These are phyloP conservation scores for Aphaenogaster rudis DNA, from an alignment of 1,140 invertebrate species.

Conservation along the genomic window DNA sequence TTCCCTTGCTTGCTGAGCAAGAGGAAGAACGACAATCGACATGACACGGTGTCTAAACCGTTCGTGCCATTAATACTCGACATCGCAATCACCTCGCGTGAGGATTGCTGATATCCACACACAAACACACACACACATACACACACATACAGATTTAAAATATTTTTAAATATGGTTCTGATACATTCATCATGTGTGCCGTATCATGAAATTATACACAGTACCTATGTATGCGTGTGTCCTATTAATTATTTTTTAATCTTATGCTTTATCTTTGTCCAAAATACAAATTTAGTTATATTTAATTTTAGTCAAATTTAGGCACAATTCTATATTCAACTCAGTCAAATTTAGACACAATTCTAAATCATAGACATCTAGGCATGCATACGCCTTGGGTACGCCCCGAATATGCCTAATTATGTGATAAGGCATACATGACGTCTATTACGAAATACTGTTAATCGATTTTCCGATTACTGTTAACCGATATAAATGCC, in stretches of 20 bases:
- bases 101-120: slow-evolving; percentile 41
- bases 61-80: background rate
- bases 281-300: background rate
- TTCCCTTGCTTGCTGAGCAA: slow-evolving; percentile 70
- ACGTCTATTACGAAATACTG: background rate
- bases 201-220: slow-evolving; percentile 26
- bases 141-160: slow-evolving; percentile 41
- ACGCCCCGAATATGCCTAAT: background rate
- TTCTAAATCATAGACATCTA: background rate
- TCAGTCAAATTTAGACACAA: background rate
- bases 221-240: background rate
- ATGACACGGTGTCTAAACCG: slow-evolving; percentile 70
- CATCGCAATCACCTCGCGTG: background rate
- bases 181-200: slow-evolving; percentile 9
- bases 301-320: background rate
- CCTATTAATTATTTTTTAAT: background rate
- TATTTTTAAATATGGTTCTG: slow-evolving; percentile 70
- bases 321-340: background rate
- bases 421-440: background rate
- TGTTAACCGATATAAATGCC: slow-evolving; percentile 15
- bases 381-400: background rate
- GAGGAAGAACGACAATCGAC: slow-evolving; percentile 77
- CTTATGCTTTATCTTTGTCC: background rate
- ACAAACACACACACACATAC: background rate
- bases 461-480: slow-evolving; percentile 29